A percentile compares a stretch with the other conserved stretches of the same genome.
Evolutionary conservation across 2,797 vertebrate species (phyloP).

Genomic region (Anomalospiza imberbis): DNA sequence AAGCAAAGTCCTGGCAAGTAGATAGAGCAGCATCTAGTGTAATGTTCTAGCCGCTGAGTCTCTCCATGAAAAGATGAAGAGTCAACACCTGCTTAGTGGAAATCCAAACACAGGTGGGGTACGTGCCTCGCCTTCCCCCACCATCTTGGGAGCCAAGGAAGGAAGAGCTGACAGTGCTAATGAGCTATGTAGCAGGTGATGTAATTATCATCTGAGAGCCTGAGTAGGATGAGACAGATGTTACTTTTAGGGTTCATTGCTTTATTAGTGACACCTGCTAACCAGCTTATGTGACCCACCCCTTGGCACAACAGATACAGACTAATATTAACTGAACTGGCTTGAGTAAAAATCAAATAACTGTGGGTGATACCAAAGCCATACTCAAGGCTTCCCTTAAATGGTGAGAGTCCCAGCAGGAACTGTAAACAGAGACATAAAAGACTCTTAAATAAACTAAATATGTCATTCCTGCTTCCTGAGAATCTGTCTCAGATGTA

Average conservation of each 20-base stretch:
- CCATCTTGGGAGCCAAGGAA: neutral
- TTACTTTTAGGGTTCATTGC: neutral
- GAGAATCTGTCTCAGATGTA: neutral
- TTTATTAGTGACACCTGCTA: neutral
- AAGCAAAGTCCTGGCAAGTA: neutral
- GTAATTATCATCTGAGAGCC: constrained; percentile 5
- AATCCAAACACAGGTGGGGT: neutral
- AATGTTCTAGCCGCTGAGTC: neutral
- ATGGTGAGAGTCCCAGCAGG: neutral
- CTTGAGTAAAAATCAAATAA: neutral
- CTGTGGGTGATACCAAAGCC: neutral
- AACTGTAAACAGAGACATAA: neutral
- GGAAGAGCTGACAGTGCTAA: neutral
- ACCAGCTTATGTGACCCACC: neutral
- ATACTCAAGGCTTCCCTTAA: neutral
- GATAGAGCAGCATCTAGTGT: neutral
- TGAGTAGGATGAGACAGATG: constrained; percentile 2
- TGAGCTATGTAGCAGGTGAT: neutral
- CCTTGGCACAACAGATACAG: neutral
- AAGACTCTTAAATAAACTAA: neutral
- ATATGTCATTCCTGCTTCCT: neutral
- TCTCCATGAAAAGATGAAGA: neutral
- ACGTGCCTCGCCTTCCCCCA: neutral
- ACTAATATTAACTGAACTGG: neutral
- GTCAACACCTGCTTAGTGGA: neutral